Evolutionary conservation across 2,888 invertebrate genomes (phyloP).

Genomic region (Byasa hedistus): DNA sequence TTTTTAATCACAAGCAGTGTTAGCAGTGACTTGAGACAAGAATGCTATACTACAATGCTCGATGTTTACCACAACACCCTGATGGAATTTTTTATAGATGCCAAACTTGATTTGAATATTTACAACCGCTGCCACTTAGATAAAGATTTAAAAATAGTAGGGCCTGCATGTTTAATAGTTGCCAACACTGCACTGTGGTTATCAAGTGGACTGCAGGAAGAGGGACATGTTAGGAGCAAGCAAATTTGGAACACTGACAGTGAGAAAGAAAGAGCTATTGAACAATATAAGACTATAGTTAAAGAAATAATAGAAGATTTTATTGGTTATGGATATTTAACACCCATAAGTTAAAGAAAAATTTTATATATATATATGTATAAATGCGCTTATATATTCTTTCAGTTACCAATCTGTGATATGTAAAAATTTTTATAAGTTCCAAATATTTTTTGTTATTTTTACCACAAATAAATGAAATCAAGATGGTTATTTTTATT

Average conservation of each 20-base stretch:
- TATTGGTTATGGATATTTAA: constrained; percentile 47
- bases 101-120: constrained; percentile 42
- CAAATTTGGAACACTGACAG: constrained; percentile 44
- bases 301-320: constrained; percentile 61
- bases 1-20: constrained; percentile 65
- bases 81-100: constrained; percentile 39
- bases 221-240: constrained; percentile 68
- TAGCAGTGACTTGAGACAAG: constrained; percentile 44
- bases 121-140: constrained; percentile 55
- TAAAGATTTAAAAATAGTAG: constrained; percentile 55
- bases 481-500: too few relatives aligned
- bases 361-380: background rate
- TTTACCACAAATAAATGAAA: too few relatives aligned
- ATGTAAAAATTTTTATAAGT: background rate
- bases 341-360: background rate
- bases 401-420: background rate
- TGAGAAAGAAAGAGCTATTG: constrained; percentile 49
- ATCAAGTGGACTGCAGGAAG: constrained; percentile 62
- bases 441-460: background rate
- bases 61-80: constrained; percentile 57
- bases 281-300: constrained; percentile 52
- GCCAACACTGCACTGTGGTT: constrained; percentile 70
- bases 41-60: constrained; percentile 48
- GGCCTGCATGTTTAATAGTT: constrained; percentile 61
- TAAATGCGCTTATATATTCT: background rate